phyloP scores from a whole-genome alignment of 2,888 invertebrate genomes.

The Cerceris rybyensis region DNA sequence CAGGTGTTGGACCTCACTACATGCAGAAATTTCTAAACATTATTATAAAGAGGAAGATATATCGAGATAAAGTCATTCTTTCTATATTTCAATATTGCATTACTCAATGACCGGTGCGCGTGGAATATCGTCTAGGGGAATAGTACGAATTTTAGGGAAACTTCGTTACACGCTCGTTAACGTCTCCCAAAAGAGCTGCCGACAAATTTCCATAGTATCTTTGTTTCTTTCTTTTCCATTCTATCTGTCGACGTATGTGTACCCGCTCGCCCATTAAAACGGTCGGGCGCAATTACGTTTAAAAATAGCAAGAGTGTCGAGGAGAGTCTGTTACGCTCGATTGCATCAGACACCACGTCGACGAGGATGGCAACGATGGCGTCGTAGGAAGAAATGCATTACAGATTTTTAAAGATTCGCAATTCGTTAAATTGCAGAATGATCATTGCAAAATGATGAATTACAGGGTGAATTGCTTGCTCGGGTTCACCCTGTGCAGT shows the following conservation, averaged over 20 bases:
- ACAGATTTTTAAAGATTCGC: too few species aligned
- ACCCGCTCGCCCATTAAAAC: constrained; percentile 78
- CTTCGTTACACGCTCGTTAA: constrained; percentile 35
- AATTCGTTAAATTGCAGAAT: too few species aligned
- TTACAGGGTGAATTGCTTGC: too few species aligned
- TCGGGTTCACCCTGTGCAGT: too few species aligned
- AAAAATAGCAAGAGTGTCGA: constrained; percentile 77
- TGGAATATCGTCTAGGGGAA: constrained; percentile 10
- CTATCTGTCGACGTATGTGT: constrained; percentile 63
- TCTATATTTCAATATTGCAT: too few species aligned
- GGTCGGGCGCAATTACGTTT: constrained; percentile 79
- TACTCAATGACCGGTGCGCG: constrained; percentile 5
- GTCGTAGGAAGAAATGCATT: constrained; percentile 40
- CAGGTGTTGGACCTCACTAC: too few species aligned
- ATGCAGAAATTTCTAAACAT: too few species aligned
- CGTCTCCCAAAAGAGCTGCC: constrained; percentile 28
- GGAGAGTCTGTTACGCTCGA: constrained; percentile 74
- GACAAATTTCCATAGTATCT: constrained; percentile 51
- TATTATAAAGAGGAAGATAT: too few species aligned
- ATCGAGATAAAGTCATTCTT: too few species aligned
- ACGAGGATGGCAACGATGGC: constrained; percentile 40
- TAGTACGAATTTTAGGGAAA: constrained; percentile 5
- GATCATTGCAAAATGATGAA: too few species aligned
- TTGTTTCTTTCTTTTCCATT: constrained; percentile 6
- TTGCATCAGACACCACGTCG: constrained; percentile 77